A percentile compares a stretch with the other conserved stretches of the same genome.
Conservation (phyloP, 1,140 invertebrate species). For the Polypedilum vanderplanki region DNA sequence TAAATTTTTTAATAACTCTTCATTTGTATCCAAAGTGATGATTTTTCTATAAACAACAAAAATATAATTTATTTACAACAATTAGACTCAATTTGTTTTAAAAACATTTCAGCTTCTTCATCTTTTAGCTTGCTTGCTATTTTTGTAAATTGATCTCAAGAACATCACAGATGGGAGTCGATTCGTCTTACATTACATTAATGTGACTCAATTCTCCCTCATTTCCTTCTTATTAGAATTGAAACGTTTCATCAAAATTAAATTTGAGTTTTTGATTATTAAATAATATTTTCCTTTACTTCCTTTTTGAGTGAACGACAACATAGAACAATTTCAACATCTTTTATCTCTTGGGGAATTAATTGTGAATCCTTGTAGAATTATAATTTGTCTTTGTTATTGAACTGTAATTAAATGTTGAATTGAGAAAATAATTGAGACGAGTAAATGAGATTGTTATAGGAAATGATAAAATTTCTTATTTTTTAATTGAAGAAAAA, state of each 20-base stretch:
- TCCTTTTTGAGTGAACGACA: neutral
- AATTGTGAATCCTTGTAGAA: neutral
- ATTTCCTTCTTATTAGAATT: neutral
- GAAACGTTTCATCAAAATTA: conserved; percentile 24
- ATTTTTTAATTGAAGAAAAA: no score
- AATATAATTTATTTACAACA: neutral
- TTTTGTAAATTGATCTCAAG: conserved; percentile 4
- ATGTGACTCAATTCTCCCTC: neutral
- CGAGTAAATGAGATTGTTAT: no score
- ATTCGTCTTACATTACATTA: neutral
- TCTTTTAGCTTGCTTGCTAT: neutral
- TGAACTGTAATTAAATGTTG: no score
- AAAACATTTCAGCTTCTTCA: neutral
- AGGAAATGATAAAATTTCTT: no score
- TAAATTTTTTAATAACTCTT: conserved; percentile 2
- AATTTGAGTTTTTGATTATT: conserved; percentile 27
- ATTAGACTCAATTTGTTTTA: conserved; percentile 25
- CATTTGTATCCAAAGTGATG: neutral
- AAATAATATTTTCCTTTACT: neutral
- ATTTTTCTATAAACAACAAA: no score
- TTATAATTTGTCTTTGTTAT: no score
- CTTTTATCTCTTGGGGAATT: neutral
- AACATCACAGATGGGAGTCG: neutral
- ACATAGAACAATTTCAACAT: neutral
- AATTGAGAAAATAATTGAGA: no score